Conservation (phyloP, 2,888 invertebrate species). For the Drosophila infuscata region DNA sequence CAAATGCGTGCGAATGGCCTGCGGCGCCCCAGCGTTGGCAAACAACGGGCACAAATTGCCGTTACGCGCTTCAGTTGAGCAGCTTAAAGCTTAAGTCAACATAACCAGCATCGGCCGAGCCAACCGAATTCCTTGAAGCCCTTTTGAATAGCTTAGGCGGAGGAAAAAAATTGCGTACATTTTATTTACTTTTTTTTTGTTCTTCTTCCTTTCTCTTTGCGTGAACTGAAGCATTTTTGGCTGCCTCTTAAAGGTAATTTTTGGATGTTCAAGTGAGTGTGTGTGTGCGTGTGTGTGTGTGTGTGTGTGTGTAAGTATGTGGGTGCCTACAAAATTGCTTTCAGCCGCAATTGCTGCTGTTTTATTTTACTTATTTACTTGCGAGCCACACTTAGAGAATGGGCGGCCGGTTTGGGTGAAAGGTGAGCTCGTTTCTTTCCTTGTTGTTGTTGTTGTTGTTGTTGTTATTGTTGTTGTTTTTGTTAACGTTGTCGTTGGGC, state of each 20-base stretch:
- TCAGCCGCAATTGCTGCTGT: slow-evolving; percentile 68
- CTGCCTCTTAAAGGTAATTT: slow-evolving; percentile 64
- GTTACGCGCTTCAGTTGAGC: slow-evolving; percentile 79
- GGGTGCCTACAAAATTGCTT: slow-evolving; percentile 53
- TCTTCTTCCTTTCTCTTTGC: slow-evolving; percentile 10
- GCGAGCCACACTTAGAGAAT: slow-evolving; percentile 26
- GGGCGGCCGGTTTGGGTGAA: slow-evolving; percentile 18
- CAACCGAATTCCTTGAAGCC: slow-evolving; percentile 62
- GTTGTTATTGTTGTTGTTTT: slow-evolving; percentile 33
- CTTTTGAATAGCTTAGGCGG: slow-evolving; percentile 47
- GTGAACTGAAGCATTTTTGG: slow-evolving; percentile 62
- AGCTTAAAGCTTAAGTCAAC: slow-evolving; percentile 78
- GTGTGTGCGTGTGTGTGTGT: slow-evolving; percentile 11
- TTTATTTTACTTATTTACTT: slow-evolving; percentile 79
- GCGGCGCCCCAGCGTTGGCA: slow-evolving; percentile 38
- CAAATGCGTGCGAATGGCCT: slow-evolving; percentile 58
- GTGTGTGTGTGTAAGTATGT: not conserved
- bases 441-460: slow-evolving; percentile 33
- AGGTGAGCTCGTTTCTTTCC: slow-evolving; percentile 25
- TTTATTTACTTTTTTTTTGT: slow-evolving; percentile 40
- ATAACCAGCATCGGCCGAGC: slow-evolving; percentile 46
- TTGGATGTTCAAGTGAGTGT: slow-evolving; percentile 1
- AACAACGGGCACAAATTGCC: slow-evolving; percentile 73
- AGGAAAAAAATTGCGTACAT: slow-evolving; percentile 58
- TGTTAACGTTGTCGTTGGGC: slow-evolving; percentile 34